phyloP scores from a whole-genome alignment of 2,888 invertebrate genomes.

The Rhyacophila evoluta region DNA sequence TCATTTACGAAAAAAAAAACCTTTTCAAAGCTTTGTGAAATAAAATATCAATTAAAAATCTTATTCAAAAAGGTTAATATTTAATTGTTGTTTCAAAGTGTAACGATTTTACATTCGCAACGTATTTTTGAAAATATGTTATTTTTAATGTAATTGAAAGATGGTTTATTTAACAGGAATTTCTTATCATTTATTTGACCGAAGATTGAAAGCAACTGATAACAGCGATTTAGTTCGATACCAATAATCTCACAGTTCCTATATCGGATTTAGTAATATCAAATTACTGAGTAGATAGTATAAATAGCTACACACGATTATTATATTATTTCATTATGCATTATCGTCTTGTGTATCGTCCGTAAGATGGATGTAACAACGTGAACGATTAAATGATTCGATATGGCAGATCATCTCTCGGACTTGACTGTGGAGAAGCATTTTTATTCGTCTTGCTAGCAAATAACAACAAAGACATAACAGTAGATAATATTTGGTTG shows the following conservation, averaged over 20 bases:
- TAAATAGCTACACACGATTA: constrained; percentile 17
- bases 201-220: not conserved
- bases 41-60: no score
- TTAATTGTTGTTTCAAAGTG: no score
- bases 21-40: no score
- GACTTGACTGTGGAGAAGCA: not conserved
- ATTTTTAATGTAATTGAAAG: no score
- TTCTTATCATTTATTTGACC: no score
- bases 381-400: constrained; percentile 19
- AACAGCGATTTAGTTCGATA: not conserved
- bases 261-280: constrained; percentile 10
- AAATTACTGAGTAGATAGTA: constrained; percentile 1
- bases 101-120: no score
- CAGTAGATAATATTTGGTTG: constrained; percentile 53
- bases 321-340: constrained; percentile 22
- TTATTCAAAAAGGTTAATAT: no score
- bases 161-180: no score
- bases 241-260: not conserved
- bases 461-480: constrained; percentile 52
- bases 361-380: not conserved
- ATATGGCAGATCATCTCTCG: constrained; percentile 17
- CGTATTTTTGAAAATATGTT: no score
- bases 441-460: constrained; percentile 34
- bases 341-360: not conserved
- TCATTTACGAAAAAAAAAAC: no score